Evolutionary conservation across 2,797 vertebrate genomes (phyloP).

Genomic region (Ctenopoma kingsleyae): DNA sequence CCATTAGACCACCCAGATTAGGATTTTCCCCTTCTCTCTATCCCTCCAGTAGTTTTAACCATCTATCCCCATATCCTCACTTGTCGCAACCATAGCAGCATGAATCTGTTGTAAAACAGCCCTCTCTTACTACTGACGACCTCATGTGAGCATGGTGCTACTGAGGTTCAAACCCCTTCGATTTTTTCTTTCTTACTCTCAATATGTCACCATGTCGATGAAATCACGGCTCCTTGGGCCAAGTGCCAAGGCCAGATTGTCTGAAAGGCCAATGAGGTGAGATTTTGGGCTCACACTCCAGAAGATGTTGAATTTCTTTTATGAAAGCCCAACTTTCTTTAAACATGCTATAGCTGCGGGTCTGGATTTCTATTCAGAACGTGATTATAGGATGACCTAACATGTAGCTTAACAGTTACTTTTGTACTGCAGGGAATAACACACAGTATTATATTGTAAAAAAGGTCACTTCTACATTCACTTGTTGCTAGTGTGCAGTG

Average conservation of each 20-base stretch:
- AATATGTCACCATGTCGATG: constrained; percentile 51
- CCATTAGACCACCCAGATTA: constrained; percentile 26
- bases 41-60: constrained; percentile 22
- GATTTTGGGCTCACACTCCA: constrained; percentile 61
- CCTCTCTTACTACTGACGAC: constrained; percentile 31
- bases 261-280: constrained; percentile 72
- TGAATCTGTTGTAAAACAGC: constrained; percentile 40
- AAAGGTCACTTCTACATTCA: constrained; percentile 9
- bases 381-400: constrained; percentile 48
- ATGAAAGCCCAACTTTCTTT: constrained; percentile 42
- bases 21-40: background rate
- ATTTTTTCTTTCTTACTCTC: constrained; percentile 37
- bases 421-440: constrained; percentile 38
- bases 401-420: constrained; percentile 33
- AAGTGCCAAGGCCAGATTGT: constrained; percentile 44
- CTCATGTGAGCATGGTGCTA: constrained; percentile 47
- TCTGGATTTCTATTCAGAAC: constrained; percentile 59
- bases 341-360: constrained; percentile 21
- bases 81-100: constrained; percentile 10
- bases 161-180: constrained; percentile 35
- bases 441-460: constrained; percentile 14
- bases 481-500: background rate
- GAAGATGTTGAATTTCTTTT: constrained; percentile 54
- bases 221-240: constrained; percentile 37
- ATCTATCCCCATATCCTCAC: constrained; percentile 31